Percentiles rank a stretch among this genome's conserved stretches.
These are phyloP conservation scores for Anoplolepis gracilipes DNA, from an alignment of 1,140 invertebrate species.

Conservation along the genomic window DNA sequence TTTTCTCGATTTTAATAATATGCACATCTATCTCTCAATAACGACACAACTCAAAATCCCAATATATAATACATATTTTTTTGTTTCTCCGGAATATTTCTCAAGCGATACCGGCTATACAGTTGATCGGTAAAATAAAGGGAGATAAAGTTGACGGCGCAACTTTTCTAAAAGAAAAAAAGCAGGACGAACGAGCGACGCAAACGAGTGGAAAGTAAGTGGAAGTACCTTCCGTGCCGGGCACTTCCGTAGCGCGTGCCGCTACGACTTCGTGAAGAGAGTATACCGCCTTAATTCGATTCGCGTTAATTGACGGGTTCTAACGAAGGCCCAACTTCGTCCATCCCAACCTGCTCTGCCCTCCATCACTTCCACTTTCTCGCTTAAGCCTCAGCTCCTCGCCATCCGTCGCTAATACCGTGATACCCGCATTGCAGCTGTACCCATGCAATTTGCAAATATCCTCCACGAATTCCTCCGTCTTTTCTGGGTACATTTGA, in stretches of 20 bases:
- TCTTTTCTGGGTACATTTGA: slow-evolving; percentile 57
- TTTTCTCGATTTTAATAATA: slow-evolving; percentile 21
- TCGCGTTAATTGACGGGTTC: slow-evolving; percentile 77
- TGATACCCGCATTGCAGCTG: slow-evolving; percentile 72
- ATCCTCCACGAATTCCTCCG: slow-evolving; percentile 46
- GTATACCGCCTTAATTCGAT: slow-evolving; percentile 75
- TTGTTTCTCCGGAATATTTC: not conserved
- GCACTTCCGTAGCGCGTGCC: slow-evolving; percentile 57
- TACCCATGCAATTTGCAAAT: slow-evolving; percentile 66
- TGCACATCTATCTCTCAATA: slow-evolving; percentile 16
- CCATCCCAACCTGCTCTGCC: slow-evolving; percentile 10
- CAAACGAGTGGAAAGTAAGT: slow-evolving; percentile 47
- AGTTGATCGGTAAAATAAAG: not conserved
- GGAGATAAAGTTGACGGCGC: not conserved
- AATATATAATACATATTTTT: not conserved
- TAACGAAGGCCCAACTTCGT: slow-evolving; percentile 73
- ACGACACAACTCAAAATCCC: not conserved
- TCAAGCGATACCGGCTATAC: not conserved
- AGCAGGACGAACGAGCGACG: slow-evolving; percentile 17
- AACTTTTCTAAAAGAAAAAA: not conserved
- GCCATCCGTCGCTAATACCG: slow-evolving; percentile 1
- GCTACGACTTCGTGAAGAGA: slow-evolving; percentile 60
- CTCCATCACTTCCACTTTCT: slow-evolving; percentile 54
- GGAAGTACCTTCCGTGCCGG: slow-evolving; percentile 22
- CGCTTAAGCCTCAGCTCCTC: slow-evolving; percentile 36